Evolutionary conservation across 2,797 vertebrate genomes (phyloP), one percentile per base, ranked within the genome.

Genomic region (Rhadinocentrus ornatus): DNA sequence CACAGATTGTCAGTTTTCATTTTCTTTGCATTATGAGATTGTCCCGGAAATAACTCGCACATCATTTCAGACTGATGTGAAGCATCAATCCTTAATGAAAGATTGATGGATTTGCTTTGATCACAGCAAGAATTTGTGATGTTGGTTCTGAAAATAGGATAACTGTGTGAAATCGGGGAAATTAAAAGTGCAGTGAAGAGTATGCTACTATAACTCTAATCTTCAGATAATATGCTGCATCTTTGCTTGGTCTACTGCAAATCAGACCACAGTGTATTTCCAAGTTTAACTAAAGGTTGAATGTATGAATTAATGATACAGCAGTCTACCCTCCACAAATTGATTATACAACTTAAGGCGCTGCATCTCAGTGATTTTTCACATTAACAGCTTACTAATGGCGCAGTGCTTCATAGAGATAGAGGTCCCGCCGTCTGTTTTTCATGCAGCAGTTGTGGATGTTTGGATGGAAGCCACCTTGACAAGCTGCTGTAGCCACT

Each of bases 391-490:
- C 64, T 63, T 41, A 22, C 41, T 71, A 61, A 26, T 24, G 66
- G 68, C 70, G 54, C 58, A 46, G 35, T 20, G 68, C 62, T 67
- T 72, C 69, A 61, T 66, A 66, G 64, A 39, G 66, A 74, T 64
- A 31, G 63, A 61, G 65, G 82, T 75, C 64, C 71, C 16, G 31
- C 80, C 66, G 83, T 73, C 77, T 77, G 52, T 60, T 81, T 78
- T 78, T 63, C 65, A 67, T 73, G 74, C 71, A 84, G 79, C 78
- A 58, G 86, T 84, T 79, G 64, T 70, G 80, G 67, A 58, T 75
- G 85, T 86, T 88, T 89, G 81, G 82, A 85, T 62, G 76, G 78
- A 83, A 77, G 81, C 87, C 83, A 81, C 65, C 70, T 68, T 69
- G 81, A 89, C 75, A 71, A 85, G 83, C 85, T 84, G 80, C 46